phyloP scores from a whole-genome alignment of 2,888 invertebrate genomes.

The Siphonodentalium dalli region DNA sequence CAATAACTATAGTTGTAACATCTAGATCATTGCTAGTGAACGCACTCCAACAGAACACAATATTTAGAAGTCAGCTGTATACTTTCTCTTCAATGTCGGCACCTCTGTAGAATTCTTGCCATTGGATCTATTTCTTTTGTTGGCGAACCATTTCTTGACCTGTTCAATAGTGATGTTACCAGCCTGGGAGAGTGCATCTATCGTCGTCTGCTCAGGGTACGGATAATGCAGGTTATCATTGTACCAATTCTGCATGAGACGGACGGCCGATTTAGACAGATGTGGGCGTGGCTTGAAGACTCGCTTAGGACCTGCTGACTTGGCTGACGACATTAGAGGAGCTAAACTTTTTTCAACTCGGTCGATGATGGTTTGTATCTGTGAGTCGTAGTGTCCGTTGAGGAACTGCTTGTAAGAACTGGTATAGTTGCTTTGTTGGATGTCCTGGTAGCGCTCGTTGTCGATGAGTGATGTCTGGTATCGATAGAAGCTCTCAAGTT shows the following conservation, averaged over 20 bases:
- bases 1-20: too few species aligned
- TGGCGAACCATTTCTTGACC: conserved; percentile 56
- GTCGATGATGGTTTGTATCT: conserved; percentile 25
- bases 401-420: conserved; percentile 24
- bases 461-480: conserved; percentile 29
- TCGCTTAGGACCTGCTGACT: conserved; percentile 6
- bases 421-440: conserved; percentile 30
- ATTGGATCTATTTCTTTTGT: conserved; percentile 49
- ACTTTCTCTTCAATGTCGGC: too few species aligned
- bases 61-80: too few species aligned
- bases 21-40: too few species aligned
- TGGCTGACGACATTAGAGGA: too few species aligned
- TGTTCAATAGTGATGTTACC: conserved; percentile 45
- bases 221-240: conserved; percentile 46
- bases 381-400: conserved; percentile 27
- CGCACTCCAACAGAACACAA: too few species aligned
- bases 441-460: conserved; percentile 30
- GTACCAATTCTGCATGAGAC: conserved; percentile 44
- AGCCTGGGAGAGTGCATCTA: conserved; percentile 33
- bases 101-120: conserved; percentile 33
- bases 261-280: conserved; percentile 38
- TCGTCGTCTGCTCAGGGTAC: conserved; percentile 43
- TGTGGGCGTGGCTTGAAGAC: conserved; percentile 32
- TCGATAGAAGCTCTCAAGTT: conserved; percentile 29
- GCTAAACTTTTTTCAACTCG: conserved; percentile 25